A percentile compares a stretch with the other conserved stretches of the same genome.
Conservation (phyloP, 2,797 vertebrate genomes). For the Macropus fuliginosus region DNA sequence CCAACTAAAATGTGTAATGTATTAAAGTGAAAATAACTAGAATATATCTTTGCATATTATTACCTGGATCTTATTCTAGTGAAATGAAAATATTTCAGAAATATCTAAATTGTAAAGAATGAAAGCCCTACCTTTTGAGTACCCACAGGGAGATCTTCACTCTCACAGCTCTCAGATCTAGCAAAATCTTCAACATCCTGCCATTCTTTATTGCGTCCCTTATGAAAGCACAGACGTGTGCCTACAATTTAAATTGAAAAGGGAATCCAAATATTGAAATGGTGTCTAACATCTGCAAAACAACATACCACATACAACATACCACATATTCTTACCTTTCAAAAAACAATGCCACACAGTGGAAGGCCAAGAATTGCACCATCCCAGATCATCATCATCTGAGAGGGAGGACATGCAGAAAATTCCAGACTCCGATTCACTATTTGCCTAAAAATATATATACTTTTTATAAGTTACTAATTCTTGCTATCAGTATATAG, state of each 20-base stretch:
- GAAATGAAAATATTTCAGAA: not conserved
- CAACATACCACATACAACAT: not conserved
- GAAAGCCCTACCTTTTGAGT: slow-evolving; percentile 83
- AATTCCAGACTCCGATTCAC: slow-evolving; percentile 97
- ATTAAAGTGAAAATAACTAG: slow-evolving; percentile 39
- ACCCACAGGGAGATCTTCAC: slow-evolving; percentile 83
- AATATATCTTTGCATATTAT: not conserved
- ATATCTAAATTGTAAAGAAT: slow-evolving; percentile 19
- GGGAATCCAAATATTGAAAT: not conserved
- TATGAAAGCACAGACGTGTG: slow-evolving; percentile 96
- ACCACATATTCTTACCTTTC: slow-evolving; percentile 90
- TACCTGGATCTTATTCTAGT: not conserved
- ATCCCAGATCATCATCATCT: slow-evolving; percentile 98
- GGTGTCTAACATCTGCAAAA: not conserved
- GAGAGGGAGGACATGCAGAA: slow-evolving; percentile 98
- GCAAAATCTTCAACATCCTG: slow-evolving; percentile 95
- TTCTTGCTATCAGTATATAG: not conserved
- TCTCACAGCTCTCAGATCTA: slow-evolving; percentile 90
- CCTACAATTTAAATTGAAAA: slow-evolving; percentile 84
- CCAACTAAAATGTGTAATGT: not conserved
- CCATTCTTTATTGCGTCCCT: slow-evolving; percentile 94
- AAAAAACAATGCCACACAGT: slow-evolving; percentile 99
- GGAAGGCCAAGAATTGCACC: slow-evolving; percentile 98
- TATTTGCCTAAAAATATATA: slow-evolving; percentile 88
- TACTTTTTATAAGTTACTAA: slow-evolving; percentile 15